phyloP scores from a whole-genome alignment of 2,113 vertebrate species.

The Zosterops pallidus region DNA sequence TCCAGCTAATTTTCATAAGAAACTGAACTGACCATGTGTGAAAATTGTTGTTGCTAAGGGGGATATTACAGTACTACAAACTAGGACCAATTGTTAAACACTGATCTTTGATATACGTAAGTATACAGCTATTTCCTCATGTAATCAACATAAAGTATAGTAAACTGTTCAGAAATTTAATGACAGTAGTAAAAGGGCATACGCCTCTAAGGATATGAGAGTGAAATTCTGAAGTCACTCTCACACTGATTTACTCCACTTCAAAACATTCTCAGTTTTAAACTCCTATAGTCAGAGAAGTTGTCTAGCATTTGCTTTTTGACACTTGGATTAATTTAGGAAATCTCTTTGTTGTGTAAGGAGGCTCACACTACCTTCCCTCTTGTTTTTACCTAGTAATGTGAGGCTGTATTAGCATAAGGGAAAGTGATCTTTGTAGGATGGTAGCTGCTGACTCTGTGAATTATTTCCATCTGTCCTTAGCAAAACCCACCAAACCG shows the following conservation, averaged over 20 bases:
- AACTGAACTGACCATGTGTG: neutral
- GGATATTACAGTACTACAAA: neutral
- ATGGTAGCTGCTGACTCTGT: neutral
- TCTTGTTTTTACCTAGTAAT: neutral
- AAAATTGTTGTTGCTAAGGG: neutral
- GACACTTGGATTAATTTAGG: neutral
- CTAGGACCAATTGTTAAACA: neutral
- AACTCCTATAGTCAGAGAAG: accelerated
- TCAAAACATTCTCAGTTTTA: neutral
- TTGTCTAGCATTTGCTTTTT: neutral
- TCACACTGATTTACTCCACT: neutral
- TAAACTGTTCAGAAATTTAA: neutral
- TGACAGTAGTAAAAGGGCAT: neutral
- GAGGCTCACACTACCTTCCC: neutral
- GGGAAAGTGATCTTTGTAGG: neutral
- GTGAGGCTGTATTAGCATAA: neutral
- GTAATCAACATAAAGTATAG: neutral
- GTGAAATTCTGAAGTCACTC: neutral
- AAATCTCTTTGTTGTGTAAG: neutral
- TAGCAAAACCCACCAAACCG: neutral
- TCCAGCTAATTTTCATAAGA: neutral
- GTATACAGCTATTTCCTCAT: neutral
- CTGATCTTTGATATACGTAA: neutral
- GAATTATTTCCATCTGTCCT: neutral
- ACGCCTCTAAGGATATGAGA: neutral